Evolutionary conservation across 2,888 invertebrate genomes (phyloP), one percentile per base, ranked within the genome.

Genomic region (Eupeodes luniger): DNA sequence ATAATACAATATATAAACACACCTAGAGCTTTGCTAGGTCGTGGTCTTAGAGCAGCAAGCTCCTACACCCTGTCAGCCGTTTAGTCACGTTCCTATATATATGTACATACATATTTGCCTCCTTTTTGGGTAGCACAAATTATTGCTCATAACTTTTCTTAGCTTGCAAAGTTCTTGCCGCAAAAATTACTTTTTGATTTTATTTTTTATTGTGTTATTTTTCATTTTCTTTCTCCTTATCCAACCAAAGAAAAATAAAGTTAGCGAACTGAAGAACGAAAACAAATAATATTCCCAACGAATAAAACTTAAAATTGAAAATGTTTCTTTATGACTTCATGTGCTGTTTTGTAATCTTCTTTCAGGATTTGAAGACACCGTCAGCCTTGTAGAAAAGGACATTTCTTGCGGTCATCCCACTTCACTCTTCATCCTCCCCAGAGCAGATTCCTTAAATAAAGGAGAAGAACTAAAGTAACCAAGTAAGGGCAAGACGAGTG

Each of bases 221-320:
- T 19, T 70, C 49, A 64, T 36, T 40, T 59, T 49, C 66, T 59
- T 49, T 14, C 51, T 19, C 44, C 14, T 44, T 49, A 47, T 19
- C 19, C 40, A 27, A 1, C 55, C 36, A 53, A 74, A 53, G 36
- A 44, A 36, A 44, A 57, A 47, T 49, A 34, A 61, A 61, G 61
- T 47, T 59, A 74, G 36, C 40, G 51, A 36, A 9, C 64, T 27
- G 34, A 79, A 61, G 40, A 51, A 53, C 14, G 53, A 59, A 69
- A 77, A 47, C 40, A 16, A 47, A 70, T 47, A 74, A 62, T 47
- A 47, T 16, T 61, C 66, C 44, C 44, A 59, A 78, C 69, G 62
- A 81, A 82, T 75, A 81, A 82, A 82, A 83, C 79, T 86, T 86
- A 66, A 86, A 83, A 83, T 86, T 86, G 79, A 83, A 83, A 83